These are phyloP conservation scores for Phenganax subtilis DNA, from an alignment of 92 coral and sea anemone genomes.

Conservation along the genomic window DNA sequence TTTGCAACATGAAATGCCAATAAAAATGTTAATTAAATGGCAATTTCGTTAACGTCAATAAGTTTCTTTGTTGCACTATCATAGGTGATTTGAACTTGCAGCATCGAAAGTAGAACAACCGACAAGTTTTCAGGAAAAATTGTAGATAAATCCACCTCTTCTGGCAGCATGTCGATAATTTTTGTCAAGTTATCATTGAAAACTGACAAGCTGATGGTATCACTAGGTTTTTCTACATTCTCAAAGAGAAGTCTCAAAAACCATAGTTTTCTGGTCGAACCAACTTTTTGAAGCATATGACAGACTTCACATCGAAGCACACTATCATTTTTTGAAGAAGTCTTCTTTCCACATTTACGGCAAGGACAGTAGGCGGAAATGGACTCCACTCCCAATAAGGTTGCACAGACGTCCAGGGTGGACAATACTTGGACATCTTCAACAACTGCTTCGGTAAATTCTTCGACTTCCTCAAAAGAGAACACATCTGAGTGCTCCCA, in stretches of 20 bases:
- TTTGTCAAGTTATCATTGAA: slow-evolving; percentile 6
- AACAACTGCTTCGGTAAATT: slow-evolving; percentile 9
- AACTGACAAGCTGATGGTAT: slow-evolving; percentile 14
- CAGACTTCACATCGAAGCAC: background rate
- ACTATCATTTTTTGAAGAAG: background rate
- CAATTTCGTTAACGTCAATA: background rate
- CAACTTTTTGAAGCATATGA: slow-evolving; percentile 5
- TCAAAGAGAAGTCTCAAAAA: slow-evolving; percentile 13
- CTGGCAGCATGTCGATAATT: background rate
- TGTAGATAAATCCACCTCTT: background rate
- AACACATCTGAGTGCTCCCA: slow-evolving; percentile 27
- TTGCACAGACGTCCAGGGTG: slow-evolving; percentile 3
- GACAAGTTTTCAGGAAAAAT: background rate
- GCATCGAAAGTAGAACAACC: background rate
- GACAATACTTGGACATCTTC: slow-evolving; percentile 5
- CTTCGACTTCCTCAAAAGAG: slow-evolving; percentile 1
- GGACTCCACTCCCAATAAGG: slow-evolving; percentile 3
- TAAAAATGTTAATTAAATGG: background rate
- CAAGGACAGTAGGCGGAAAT: slow-evolving; percentile 7
- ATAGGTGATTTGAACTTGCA: slow-evolving; percentile 2
- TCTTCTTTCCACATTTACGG: slow-evolving; percentile 18
- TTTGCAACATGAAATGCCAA: background rate
- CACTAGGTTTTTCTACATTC: background rate
- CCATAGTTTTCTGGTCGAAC: background rate
- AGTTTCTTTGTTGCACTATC: background rate